Base-by-base conservation (phyloP, 1,140 invertebrate species). In the Copidosoma floridanum region DNA sequence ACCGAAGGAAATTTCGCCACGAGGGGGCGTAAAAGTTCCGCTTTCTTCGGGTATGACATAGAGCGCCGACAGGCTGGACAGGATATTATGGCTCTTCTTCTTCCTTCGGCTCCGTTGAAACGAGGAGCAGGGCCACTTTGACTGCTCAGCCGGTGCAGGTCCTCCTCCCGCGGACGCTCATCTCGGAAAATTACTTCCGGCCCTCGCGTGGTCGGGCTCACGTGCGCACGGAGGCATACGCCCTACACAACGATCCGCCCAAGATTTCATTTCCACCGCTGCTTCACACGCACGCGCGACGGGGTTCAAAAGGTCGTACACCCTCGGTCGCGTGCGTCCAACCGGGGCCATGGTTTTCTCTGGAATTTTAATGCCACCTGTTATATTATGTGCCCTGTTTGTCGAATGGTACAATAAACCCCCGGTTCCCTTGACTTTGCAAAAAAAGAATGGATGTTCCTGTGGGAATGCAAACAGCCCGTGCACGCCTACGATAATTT, bases 151-250 rank as follows among this genome's bases (percentile, higher is more conserved):
- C 77, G 77, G 74, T 78, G 68, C 73, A 75, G 74, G 69, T 72
- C 70, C 67, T 65, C 64, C 53, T 63, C 65, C 63, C 51, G 61
- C 43, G 59, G 46, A 56, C 69, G 71, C 72, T 80, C 77, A 75
- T 79, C 78, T 79, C 73, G 77, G 74, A 78, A n/a, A 80, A 80
- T 79, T 80, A 79, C 78, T 77, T 80, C 78, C 77, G 75, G 66
- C 69, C 68, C 64, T 48, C 37, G 21, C 51, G 58, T 18, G 12
- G 68, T 61, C 61, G 65, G 63, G 29, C 29, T 32, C 29, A 12
- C 29, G 29, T 12, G 29, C 29, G 29, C 53, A 16, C 5, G 35
- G n/a, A n/a, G n/a, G n/a, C n/a, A n/a, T n/a, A n/a, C n/a, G n/a
- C n/a, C n/a, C n/a, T n/a, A n/a, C n/a, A n/a, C 27, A 23, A n/a